Percentiles rank a stretch among this genome's conserved stretches.
These are phyloP conservation scores for Cactoblastis cactorum DNA, from an alignment of 2,888 invertebrate species.

Conservation along the genomic window DNA sequence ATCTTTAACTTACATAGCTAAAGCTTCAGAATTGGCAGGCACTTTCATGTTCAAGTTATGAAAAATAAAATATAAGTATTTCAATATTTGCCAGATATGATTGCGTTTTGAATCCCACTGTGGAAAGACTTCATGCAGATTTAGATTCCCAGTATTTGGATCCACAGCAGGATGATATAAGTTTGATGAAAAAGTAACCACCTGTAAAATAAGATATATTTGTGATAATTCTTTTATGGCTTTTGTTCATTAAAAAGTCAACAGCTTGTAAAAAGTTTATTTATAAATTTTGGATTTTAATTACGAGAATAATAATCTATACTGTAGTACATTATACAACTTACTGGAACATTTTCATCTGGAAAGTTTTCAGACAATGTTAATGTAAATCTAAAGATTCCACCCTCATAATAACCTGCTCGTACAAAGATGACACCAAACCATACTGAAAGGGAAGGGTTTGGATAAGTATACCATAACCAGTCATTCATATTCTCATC, in stretches of 20 bases:
- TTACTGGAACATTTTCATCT: conserved; percentile 88
- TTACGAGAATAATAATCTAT: too few species aligned
- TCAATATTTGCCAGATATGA: conserved; percentile 93
- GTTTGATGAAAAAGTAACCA: conserved; percentile 89
- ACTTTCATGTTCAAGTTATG: conserved; percentile 88
- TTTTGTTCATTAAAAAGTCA: too few species aligned
- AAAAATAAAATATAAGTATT: conserved; percentile 90
- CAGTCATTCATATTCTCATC: background rate
- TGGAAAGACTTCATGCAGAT: conserved; percentile 88
- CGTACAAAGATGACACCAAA: conserved; percentile 94
- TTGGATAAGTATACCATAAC: background rate
- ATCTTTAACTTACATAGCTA: conserved; percentile 79
- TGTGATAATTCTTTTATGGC: conserved; percentile 1
- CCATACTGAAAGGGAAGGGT: conserved; percentile 85
- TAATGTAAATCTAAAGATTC: conserved; percentile 93
- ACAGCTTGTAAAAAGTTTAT: too few species aligned
- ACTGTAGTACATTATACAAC: background rate
- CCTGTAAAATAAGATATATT: conserved; percentile 68
- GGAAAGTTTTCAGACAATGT: conserved; percentile 93
- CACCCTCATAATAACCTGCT: conserved; percentile 92
- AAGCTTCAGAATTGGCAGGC: conserved; percentile 86
- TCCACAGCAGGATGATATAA: conserved; percentile 93
- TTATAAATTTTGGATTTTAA: too few species aligned
- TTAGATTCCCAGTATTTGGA: conserved; percentile 86
- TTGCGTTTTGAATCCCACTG: conserved; percentile 91